These are phyloP conservation scores for Noctua comes DNA, from an alignment of 2,888 invertebrate genomes.

Conservation along the genomic window DNA sequence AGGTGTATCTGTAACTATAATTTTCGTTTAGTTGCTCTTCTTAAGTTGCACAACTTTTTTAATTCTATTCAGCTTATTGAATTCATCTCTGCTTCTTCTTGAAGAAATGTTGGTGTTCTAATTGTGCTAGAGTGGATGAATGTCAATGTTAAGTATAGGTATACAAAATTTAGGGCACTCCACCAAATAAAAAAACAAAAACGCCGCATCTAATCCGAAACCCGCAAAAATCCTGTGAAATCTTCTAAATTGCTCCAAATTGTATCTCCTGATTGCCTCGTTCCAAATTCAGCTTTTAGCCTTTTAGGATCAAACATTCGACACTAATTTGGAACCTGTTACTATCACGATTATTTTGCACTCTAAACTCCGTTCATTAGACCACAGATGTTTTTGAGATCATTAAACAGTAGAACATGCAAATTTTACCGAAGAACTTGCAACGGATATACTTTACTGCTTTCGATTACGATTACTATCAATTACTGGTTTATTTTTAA, in stretches of 20 bases:
- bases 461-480: slow-evolving; percentile 69
- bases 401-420: slow-evolving; percentile 50
- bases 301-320: slow-evolving; percentile 19
- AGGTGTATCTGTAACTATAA: neutral
- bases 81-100: neutral
- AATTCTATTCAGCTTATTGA: neutral
- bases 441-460: slow-evolving; percentile 70
- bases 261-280: slow-evolving; percentile 30
- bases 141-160: neutral
- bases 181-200: slow-evolving; percentile 8
- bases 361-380: slow-evolving; percentile 51
- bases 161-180: neutral
- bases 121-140: neutral
- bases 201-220: neutral
- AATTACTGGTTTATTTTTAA: slow-evolving; percentile 59
- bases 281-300: slow-evolving; percentile 23
- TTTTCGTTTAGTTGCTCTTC: neutral
- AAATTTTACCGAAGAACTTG: slow-evolving; percentile 64
- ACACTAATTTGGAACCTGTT: slow-evolving; percentile 55
- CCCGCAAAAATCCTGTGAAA: slow-evolving; percentile 16
- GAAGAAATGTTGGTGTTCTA: neutral
- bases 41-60: neutral
- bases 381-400: slow-evolving; percentile 50
- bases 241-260: slow-evolving; percentile 41
- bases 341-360: slow-evolving; percentile 43